Conservation (phyloP, 2,797 vertebrate species). For the Alca torda region DNA sequence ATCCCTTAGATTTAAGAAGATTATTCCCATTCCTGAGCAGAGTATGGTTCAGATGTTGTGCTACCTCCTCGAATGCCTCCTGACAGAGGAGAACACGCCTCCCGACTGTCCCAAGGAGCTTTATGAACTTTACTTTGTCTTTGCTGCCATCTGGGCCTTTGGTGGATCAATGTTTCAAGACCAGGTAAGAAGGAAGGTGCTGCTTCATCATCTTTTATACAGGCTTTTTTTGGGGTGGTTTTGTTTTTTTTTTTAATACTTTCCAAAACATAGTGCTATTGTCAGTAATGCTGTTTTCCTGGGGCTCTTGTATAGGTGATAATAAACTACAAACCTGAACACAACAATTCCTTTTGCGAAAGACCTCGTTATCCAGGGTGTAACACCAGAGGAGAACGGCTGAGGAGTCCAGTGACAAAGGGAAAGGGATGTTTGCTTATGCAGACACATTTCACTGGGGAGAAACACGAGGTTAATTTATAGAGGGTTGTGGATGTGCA, state of each 20-base stretch:
- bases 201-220: neutral
- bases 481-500: neutral
- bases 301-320: neutral
- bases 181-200: slow-evolving; percentile 81
- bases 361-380: neutral
- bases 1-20: slow-evolving; percentile 89
- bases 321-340: neutral
- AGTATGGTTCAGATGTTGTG: slow-evolving; percentile 94
- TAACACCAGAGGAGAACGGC: neutral
- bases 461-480: neutral
- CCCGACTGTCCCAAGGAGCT: slow-evolving; percentile 89
- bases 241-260: neutral
- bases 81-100: slow-evolving; percentile 86
- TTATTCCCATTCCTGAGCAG: slow-evolving; percentile 92
- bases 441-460: neutral
- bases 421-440: neutral
- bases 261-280: neutral
- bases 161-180: slow-evolving; percentile 93
- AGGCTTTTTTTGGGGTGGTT: neutral
- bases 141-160: slow-evolving; percentile 94
- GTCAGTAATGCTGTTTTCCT: neutral
- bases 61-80: slow-evolving; percentile 90
- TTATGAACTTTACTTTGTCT: slow-evolving; percentile 95
- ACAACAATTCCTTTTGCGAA: neutral
- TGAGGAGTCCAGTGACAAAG: neutral